phyloP scores from a whole-genome alignment of 2,797 vertebrate genomes.

The Prionace glauca region DNA sequence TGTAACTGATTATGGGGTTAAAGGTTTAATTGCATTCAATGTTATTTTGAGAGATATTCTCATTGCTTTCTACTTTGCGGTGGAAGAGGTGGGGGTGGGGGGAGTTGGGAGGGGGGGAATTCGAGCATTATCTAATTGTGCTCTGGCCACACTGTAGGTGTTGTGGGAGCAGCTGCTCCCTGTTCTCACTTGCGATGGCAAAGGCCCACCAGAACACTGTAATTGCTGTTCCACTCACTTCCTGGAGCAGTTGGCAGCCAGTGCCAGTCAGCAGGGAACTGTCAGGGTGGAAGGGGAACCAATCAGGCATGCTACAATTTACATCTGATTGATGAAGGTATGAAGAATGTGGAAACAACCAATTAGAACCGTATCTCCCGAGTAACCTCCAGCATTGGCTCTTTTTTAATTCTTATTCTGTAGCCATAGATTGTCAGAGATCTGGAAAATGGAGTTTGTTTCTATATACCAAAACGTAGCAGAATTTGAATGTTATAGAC shows the following conservation, averaged over 20 bases:
- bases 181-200: constrained; percentile 43
- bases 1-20: background rate
- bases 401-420: constrained; percentile 27
- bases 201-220: constrained; percentile 41
- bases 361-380: constrained; percentile 41
- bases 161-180: constrained; percentile 49
- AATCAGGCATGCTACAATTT: constrained; percentile 49
- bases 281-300: constrained; percentile 46
- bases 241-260: constrained; percentile 52
- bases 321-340: constrained; percentile 50
- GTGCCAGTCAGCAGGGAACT: constrained; percentile 47
- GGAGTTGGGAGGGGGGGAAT: background rate
- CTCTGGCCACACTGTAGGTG: constrained; percentile 42
- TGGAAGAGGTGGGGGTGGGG: constrained; percentile 41
- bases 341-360: constrained; percentile 44
- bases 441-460: constrained; percentile 21
- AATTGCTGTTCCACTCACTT: constrained; percentile 46
- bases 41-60: constrained; percentile 33
- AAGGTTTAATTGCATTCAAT: constrained; percentile 31
- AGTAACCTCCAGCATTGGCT: constrained; percentile 35
- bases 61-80: constrained; percentile 42
- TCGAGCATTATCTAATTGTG: constrained; percentile 41
- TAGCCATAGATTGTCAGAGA: constrained; percentile 23
- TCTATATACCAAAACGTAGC: background rate
- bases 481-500: constrained; percentile 21